Evolutionary conservation across 2,113 vertebrate genomes (phyloP).

Genomic region (Crotalus helleri): DNA sequence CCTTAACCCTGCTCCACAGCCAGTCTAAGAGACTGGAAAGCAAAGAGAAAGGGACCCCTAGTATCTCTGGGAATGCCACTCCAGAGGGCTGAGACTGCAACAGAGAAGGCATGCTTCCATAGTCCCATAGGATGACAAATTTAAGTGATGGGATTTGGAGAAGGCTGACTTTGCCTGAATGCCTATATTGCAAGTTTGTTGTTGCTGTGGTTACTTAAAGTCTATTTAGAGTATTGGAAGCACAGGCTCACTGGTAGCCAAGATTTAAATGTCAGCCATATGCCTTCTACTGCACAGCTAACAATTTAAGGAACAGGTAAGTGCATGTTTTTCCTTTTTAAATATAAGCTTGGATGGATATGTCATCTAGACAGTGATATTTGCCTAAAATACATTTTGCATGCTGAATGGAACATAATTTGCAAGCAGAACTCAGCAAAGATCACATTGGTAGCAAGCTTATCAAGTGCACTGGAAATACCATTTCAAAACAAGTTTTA

Average conservation of each 20-base stretch:
- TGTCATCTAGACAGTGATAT: neutral
- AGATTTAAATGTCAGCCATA: neutral
- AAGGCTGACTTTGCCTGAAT: neutral
- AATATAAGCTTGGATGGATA: slow-evolving; percentile 1
- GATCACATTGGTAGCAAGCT: neutral
- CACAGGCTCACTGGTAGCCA: neutral
- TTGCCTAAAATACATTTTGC: slow-evolving; percentile 13
- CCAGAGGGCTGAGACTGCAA: neutral
- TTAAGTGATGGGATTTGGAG: neutral
- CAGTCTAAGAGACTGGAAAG: neutral
- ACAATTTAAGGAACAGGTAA: neutral
- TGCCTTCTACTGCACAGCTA: neutral
- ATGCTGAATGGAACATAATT: neutral
- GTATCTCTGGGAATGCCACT: neutral
- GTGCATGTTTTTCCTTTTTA: neutral
- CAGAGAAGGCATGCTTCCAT: neutral
- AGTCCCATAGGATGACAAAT: neutral
- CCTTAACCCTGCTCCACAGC: neutral
- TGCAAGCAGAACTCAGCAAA: neutral
- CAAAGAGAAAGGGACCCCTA: neutral
- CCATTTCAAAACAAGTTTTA: neutral
- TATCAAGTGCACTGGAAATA: neutral
- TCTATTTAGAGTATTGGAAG: neutral
- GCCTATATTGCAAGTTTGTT: neutral
- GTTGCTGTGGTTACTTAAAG: slow-evolving; percentile 11